Conservation (phyloP, 2,888 invertebrate species). For the Eurois occulta region DNA sequence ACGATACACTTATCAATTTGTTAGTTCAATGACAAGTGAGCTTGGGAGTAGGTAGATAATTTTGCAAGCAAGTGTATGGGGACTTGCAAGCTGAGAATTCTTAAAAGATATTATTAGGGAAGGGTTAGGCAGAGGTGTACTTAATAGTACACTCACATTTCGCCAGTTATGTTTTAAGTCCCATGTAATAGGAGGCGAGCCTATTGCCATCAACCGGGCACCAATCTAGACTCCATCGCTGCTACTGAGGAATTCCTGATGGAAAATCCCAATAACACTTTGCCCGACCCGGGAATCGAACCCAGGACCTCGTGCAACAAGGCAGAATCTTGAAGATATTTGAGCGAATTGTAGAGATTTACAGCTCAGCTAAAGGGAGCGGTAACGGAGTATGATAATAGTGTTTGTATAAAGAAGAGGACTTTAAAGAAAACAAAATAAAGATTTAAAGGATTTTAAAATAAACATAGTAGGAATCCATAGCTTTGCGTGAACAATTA, state of each 20-base stretch:
- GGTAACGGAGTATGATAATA: too few relatives aligned
- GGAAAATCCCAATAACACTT: not conserved
- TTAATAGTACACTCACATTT: too few relatives aligned
- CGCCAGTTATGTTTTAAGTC: not conserved
- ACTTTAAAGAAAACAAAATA: not conserved
- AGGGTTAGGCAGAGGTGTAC: too few relatives aligned
- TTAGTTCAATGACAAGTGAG: conserved; percentile 17
- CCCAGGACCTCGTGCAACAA: not conserved
- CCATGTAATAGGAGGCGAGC: not conserved
- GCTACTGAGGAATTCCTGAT: not conserved
- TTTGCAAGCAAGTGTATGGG: conserved; percentile 1
- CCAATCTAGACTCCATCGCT: not conserved
- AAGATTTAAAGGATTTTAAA: not conserved
- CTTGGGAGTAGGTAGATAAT: conserved; percentile 4
- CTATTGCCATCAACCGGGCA: not conserved
- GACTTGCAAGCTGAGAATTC: not conserved
- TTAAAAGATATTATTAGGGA: not conserved
- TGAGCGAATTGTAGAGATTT: too few relatives aligned
- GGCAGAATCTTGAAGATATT: not conserved
- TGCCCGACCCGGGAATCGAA: too few relatives aligned
- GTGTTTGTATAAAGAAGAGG: too few relatives aligned
- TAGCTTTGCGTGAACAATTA: conserved; percentile 19
- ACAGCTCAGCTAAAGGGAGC: too few relatives aligned
- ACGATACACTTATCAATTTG: conserved; percentile 46
- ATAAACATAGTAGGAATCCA: not conserved